Evolutionary conservation across 2,888 invertebrate genomes (phyloP).

Genomic region (Lysandra bellargus): DNA sequence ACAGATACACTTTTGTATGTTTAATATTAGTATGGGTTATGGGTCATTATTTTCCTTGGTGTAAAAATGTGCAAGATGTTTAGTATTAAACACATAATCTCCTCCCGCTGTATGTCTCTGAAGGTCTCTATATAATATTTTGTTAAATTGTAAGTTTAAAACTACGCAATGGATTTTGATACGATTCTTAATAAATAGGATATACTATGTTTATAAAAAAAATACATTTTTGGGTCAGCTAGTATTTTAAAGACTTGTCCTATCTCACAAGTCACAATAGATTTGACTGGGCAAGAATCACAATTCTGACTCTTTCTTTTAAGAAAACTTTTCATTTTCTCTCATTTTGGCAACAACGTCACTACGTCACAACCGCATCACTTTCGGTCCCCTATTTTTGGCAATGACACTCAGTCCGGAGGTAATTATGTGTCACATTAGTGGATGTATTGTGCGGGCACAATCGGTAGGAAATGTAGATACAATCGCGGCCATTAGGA

Average conservation of each 20-base stretch:
- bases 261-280: too few species aligned
- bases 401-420: neutral
- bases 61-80: too few species aligned
- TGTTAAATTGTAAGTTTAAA: neutral
- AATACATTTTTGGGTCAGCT: too few species aligned
- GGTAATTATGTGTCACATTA: conserved; percentile 27
- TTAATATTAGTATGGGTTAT: too few species aligned
- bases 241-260: too few species aligned
- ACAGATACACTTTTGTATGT: too few species aligned
- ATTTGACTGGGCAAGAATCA: too few species aligned
- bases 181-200: neutral
- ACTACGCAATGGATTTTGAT: conserved; percentile 11
- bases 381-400: neutral
- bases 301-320: neutral
- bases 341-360: neutral
- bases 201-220: too few species aligned
- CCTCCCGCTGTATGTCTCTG: too few species aligned
- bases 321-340: neutral
- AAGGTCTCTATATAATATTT: too few species aligned
- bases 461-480: conserved; percentile 41
- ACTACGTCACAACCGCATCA: neutral
- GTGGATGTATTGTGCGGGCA: conserved; percentile 29
- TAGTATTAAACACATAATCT: too few species aligned
- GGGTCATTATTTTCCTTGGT: too few species aligned
- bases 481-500: conserved; percentile 41